phyloP scores from a whole-genome alignment of 92 coral and sea anemone genomes.

The Montipora capitata region DNA sequence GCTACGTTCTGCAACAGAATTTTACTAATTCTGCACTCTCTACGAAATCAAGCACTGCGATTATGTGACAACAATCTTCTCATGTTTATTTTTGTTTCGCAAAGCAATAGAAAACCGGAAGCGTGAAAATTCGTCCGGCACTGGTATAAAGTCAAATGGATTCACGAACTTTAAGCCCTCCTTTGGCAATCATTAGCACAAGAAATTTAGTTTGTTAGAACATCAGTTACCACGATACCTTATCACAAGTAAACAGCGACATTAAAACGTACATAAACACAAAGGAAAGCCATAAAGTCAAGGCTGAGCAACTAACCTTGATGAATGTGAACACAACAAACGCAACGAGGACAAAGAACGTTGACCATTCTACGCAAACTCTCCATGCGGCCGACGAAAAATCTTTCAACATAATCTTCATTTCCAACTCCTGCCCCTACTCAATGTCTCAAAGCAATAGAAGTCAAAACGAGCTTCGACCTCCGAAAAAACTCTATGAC shows the following conservation, averaged over 20 bases:
- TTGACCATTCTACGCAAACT: conserved; percentile 33
- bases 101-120: not conserved
- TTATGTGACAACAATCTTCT: not conserved
- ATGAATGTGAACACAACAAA: conserved; percentile 5
- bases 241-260: too few relatives aligned
- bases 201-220: not conserved
- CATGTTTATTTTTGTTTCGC: conserved; percentile 22
- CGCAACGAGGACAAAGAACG: conserved; percentile 15
- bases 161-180: not conserved
- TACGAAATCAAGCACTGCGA: too few relatives aligned
- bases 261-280: not conserved
- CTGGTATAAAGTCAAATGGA: not conserved
- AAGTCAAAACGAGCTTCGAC: not conserved
- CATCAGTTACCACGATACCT: conserved; percentile 3
- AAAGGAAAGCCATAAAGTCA: not conserved
- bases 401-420: not conserved
- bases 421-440: not conserved
- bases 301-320: not conserved
- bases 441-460: not conserved
- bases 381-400: conserved; percentile 36
- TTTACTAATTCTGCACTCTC: too few relatives aligned
- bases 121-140: not conserved
- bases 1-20: not conserved
- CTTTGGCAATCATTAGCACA: too few relatives aligned
- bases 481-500: not conserved